These are phyloP conservation scores for Abrostola tripartita DNA, from an alignment of 2,888 invertebrate species.

Conservation along the genomic window DNA sequence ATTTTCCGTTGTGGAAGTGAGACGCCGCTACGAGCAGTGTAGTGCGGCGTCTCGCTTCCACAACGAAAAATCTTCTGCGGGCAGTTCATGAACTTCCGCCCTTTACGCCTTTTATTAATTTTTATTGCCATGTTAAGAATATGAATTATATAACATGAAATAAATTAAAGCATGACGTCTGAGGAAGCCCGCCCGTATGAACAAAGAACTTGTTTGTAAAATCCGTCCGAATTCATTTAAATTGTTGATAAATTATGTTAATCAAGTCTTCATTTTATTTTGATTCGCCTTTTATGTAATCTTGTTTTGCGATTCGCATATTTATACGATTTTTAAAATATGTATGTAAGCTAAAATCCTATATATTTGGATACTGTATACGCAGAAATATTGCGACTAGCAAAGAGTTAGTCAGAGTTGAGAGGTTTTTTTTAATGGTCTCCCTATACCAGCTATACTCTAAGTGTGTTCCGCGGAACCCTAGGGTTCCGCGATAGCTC, in stretches of 20 bases:
- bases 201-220: conserved; percentile 26
- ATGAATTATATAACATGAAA: conserved; percentile 15
- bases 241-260: conserved; percentile 11
- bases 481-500: too few species aligned
- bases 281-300: conserved; percentile 12
- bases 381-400: too few species aligned
- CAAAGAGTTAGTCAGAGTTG: too few species aligned
- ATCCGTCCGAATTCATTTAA: conserved; percentile 20
- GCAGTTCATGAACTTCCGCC: background rate
- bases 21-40: too few species aligned
- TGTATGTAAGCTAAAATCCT: too few species aligned
- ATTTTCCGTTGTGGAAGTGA: too few species aligned
- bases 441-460: too few species aligned
- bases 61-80: too few species aligned
- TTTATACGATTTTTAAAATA: background rate
- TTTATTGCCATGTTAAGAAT: conserved; percentile 10
- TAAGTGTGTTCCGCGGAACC: too few species aligned
- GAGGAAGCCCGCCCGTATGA: conserved; percentile 2
- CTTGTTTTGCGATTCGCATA: background rate
- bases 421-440: too few species aligned
- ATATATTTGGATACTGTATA: too few species aligned
- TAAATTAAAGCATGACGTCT: conserved; percentile 9
- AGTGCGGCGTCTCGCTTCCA: too few species aligned
- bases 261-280: conserved; percentile 9
- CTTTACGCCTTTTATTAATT: background rate